Base-by-base conservation (phyloP, 2,113 vertebrate species). In the Festucalex cinctus region DNA sequence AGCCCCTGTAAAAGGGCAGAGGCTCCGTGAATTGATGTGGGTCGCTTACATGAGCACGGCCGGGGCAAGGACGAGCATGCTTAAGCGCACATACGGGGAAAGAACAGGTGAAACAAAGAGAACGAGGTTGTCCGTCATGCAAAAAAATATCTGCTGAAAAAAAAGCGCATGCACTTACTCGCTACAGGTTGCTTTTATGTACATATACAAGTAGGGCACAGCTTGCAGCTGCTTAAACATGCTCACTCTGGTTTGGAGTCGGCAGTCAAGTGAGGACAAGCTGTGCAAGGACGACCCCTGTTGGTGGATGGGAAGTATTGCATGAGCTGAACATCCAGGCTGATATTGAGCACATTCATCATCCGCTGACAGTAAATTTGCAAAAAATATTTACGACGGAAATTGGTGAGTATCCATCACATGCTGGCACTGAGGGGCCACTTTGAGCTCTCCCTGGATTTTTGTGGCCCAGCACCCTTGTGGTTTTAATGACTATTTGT, bases 331-430 rank as follows among this genome's bases (percentile, higher is more conserved):
- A 32, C 28, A 32, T 32, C 62, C 80, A 63, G 76, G 22, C 81
- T 90, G 86, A 88, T 90, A 88, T 90, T 90, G 86, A 83, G 77
- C 70, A 70, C 88, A 87, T 90, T 79, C 77, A 90, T 90, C 86
- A 87, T 75, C 69, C 44, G 1, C 66, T 83, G 88, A 90, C 86
- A 85, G 80, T 81, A 83, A 81, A 86, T 86, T 82, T 84, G 71
- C 81, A 67, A 84, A n/a, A 85, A 83, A 72, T 74, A 77, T 84
- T 85, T 83, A 81, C 51, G 4, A 26, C 12, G 22, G 84, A 85
- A 85, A 78, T 13, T 13, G 22, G 24, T 54, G 51, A 24, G 12
- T 86, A 88, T 84, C 84, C 82, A 85, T 90, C 88, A 88, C 56
- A 1, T 74, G 68, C 73, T 68, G 83, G 54, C 26, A 57, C 35